Evolutionary conservation across 2,797 vertebrate genomes (phyloP), one percentile per base, ranked within the genome.

Genomic region (Rhinatrema bivittatum): DNA sequence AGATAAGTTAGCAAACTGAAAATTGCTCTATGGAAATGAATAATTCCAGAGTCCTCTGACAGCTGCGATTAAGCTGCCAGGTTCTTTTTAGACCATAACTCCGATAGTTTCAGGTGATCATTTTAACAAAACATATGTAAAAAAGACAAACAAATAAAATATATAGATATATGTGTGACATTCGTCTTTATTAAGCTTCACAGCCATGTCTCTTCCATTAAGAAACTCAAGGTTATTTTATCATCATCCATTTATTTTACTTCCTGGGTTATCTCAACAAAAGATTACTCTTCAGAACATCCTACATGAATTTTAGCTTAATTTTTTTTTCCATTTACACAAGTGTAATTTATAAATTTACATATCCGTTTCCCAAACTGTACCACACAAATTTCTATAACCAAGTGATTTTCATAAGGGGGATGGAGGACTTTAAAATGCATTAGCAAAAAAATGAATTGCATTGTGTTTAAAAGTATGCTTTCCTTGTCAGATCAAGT

Each of bases 171-270:
- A 52, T 65, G 44, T 30, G 62, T 36, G 28, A 65, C 16, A 30
- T 65, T 55, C 72, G 47, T 67, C 47, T 76, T 75, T 74, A 69
- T 59, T 72, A 30, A 59, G 54, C 53, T 62, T 67, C 45, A 70
- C 27, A 53, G 42, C 19, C 47, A 36, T 22, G 36, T 45, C 17
- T 61, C 33, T 64, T 67, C 53, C 55, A 56, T 58, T 64, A 46
- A 42, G 44, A 76, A 68, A 44, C 11, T 19, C 20, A 39, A 72
- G 42, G 64, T 31, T 50, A 53, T 42, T 19, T 57, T 68, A n/a
- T 62, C 55, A n/a, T n/a, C 44, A 54, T 28, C 42, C 42, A 9
- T 63, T 56, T 57, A 9, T 63, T 56, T 57, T 24, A 56, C 39
- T 16, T 28, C 24, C 44, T n/a, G 13, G 24, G 45, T 44, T 47